Conservation (phyloP, 2,113 vertebrate genomes). For the Mixornis gularis region DNA sequence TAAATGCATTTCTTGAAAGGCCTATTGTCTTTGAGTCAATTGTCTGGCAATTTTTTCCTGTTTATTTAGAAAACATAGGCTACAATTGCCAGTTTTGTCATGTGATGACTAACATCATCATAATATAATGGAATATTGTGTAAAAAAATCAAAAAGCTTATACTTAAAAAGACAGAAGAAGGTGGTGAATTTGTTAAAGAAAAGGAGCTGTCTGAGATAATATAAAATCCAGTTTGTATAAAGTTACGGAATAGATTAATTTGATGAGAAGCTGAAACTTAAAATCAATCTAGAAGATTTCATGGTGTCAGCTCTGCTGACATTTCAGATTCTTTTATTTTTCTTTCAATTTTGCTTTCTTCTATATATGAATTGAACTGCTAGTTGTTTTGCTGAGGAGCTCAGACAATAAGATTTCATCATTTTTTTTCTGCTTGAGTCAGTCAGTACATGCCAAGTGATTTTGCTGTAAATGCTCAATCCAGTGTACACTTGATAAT, state of each 20-base stretch:
- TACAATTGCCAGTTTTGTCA: background rate
- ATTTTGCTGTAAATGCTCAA: background rate
- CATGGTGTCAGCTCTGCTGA: background rate
- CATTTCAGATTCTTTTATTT: background rate
- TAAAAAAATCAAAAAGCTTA: background rate
- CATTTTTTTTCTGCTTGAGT: background rate
- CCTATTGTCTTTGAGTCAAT: constrained; percentile 30
- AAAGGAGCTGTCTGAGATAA: background rate
- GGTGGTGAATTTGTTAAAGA: background rate
- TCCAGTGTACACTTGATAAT: background rate
- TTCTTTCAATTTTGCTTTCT: background rate
- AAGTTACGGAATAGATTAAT: background rate
- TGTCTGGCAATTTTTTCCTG: constrained; percentile 31
- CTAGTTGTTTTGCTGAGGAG: background rate
- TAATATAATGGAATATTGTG: constrained; percentile 1
- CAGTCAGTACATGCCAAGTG: background rate
- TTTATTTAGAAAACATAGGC: constrained; percentile 41
- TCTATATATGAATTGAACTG: background rate
- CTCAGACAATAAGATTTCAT: background rate
- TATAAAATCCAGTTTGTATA: background rate
- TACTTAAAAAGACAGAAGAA: background rate
- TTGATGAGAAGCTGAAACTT: background rate
- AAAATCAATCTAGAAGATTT: background rate
- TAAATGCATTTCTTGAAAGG: constrained; percentile 17
- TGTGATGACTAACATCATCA: constrained; percentile 6